Evolutionary conservation across 1,140 invertebrate species (phyloP).

Genomic region (Heliconius melpomene): DNA sequence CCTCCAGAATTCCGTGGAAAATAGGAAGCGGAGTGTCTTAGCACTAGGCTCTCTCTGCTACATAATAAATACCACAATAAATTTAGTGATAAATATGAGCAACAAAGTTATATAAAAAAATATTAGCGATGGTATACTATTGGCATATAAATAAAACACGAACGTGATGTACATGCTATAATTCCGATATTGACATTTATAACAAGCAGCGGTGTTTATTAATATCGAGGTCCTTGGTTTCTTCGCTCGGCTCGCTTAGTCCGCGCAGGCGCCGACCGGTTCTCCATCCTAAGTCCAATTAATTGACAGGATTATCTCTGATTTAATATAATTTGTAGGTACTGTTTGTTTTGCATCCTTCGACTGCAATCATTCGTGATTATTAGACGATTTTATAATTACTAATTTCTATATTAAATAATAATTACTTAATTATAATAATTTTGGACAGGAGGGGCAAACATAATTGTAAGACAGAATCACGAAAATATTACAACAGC

Average conservation of each 20-base stretch:
- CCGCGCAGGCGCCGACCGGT: slow-evolving; percentile 74
- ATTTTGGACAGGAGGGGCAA: not conserved
- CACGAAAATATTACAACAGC: no score
- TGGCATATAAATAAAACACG: not conserved
- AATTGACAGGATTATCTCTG: slow-evolving; percentile 81
- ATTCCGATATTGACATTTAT: slow-evolving; percentile 42
- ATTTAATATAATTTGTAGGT: slow-evolving; percentile 78
- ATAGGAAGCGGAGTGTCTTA: no score
- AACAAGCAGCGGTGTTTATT: slow-evolving; percentile 46
- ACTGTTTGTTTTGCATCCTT: slow-evolving; percentile 71
- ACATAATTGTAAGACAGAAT: not conserved
- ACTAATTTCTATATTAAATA: not conserved
- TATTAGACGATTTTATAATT: slow-evolving; percentile 44
- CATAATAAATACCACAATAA: not conserved
- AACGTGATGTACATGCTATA: slow-evolving; percentile 24
- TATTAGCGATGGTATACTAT: not conserved
- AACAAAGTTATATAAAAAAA: not conserved
- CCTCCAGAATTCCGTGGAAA: no score
- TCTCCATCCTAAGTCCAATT: slow-evolving; percentile 77
- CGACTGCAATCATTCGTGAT: slow-evolving; percentile 38
- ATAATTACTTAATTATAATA: not conserved
- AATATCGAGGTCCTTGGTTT: slow-evolving; percentile 55
- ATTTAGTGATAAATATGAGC: not conserved
- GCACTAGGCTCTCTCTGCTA: no score
- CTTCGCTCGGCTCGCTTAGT: slow-evolving; percentile 62